A percentile compares a stretch with the other conserved stretches of the same genome.
phyloP scores from a whole-genome alignment of 2,888 invertebrate species.

The Sepioteuthis lessoniana region DNA sequence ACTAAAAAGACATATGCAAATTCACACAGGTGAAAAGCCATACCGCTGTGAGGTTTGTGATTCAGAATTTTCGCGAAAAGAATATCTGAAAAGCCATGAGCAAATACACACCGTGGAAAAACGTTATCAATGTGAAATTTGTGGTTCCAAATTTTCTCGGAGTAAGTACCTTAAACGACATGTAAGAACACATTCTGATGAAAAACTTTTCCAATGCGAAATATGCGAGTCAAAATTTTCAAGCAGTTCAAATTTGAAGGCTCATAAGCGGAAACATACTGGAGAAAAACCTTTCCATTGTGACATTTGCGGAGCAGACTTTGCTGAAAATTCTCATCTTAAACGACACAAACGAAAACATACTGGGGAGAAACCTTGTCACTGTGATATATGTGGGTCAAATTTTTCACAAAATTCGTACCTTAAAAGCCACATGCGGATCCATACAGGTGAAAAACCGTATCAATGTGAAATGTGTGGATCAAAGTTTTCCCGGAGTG shows the following conservation, averaged over 20 bases:
- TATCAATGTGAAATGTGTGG: not conserved
- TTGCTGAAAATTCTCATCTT: constrained; percentile 54
- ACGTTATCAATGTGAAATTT: constrained; percentile 40
- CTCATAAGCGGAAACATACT: not conserved
- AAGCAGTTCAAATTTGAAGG: not conserved
- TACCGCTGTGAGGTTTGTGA: constrained; percentile 35
- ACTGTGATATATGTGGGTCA: constrained; percentile 1
- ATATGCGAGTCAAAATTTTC: not conserved
- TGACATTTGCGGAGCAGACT: constrained; percentile 56
- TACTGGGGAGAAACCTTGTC: constrained; percentile 47
- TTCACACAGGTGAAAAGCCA: constrained; percentile 26
- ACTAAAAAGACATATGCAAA: constrained; percentile 11
- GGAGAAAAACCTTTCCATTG: constrained; percentile 52
- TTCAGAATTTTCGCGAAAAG: not conserved
- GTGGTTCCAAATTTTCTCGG: constrained; percentile 36
- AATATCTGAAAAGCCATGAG: not conserved
- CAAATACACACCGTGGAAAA: constrained; percentile 4
- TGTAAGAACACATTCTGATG: not conserved
- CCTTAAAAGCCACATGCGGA: not conserved
- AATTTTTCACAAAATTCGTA: not conserved
- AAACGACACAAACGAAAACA: constrained; percentile 55
- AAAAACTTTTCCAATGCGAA: constrained; percentile 39
- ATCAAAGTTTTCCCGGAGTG: not conserved
- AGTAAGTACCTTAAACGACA: constrained; percentile 2
- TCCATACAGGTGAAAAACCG: constrained; percentile 23